These are phyloP conservation scores for Calephelis perditalis DNA, from an alignment of 2,888 invertebrate genomes.

Conservation along the genomic window DNA sequence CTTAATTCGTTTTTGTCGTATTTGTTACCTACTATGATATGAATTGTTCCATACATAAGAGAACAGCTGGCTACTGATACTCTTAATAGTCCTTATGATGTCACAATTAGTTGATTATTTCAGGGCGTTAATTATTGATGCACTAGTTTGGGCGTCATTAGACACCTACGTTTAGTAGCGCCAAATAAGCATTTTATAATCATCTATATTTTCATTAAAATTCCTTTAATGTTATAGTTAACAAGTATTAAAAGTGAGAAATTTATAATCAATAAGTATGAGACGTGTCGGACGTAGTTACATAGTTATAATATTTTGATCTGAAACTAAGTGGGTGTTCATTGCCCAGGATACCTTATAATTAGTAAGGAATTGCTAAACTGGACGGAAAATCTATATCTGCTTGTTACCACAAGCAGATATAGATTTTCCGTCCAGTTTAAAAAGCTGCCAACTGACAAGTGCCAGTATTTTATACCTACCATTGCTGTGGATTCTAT, in stretches of 20 bases:
- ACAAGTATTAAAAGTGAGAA: slow-evolving; percentile 15
- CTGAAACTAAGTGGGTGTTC: background rate
- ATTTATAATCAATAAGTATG: slow-evolving; percentile 15
- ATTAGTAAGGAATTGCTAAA: too few species aligned
- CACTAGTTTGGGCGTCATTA: background rate
- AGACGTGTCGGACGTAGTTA: slow-evolving; percentile 14
- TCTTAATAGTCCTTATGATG: too few species aligned
- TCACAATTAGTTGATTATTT: background rate
- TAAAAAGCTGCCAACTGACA: too few species aligned
- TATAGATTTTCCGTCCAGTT: too few species aligned
- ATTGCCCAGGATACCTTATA: background rate
- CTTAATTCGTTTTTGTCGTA: too few species aligned
- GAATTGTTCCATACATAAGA: too few species aligned
- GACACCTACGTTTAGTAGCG: background rate
- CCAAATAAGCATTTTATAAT: background rate
- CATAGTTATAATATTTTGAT: background rate
- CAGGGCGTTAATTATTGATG: background rate
- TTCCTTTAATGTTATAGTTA: slow-evolving; percentile 14
- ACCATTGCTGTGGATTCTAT: too few species aligned
- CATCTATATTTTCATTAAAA: slow-evolving; percentile 1
- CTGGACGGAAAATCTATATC: too few species aligned
- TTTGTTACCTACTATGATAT: too few species aligned
- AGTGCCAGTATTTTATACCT: too few species aligned
- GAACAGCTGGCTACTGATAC: too few species aligned
- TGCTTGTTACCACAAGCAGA: too few species aligned